Percentiles rank a stretch among this genome's conserved stretches.
Conservation (phyloP, 2,797 vertebrate species). For the Onychomys torridus region DNA sequence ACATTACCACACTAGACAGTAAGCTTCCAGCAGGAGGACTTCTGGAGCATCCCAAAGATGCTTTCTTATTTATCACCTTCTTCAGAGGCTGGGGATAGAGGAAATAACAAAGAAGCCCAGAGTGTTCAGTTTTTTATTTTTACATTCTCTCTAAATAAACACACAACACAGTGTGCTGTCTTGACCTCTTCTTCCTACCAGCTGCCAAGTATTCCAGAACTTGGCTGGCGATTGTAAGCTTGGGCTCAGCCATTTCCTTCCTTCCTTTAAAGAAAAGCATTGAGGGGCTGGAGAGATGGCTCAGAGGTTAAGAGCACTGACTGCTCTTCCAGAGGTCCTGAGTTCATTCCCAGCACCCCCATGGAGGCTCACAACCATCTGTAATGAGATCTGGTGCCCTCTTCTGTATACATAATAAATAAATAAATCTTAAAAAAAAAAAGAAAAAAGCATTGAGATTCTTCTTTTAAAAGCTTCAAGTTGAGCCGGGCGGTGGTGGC, state of each 20-base stretch:
- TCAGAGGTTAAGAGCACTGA: no score
- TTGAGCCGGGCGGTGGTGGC: no score
- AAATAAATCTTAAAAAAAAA: no score
- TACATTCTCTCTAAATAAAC: slow-evolving; percentile 31
- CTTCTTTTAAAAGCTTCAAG: background rate
- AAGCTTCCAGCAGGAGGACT: background rate
- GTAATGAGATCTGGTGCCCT: no score
- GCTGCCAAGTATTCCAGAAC: background rate
- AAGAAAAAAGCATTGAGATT: no score
- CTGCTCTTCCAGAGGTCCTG: no score
- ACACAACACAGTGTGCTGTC: background rate
- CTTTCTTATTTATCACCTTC: slow-evolving; percentile 22
- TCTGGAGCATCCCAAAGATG: background rate
- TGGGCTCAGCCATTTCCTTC: background rate
- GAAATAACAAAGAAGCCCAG: slow-evolving; percentile 53
- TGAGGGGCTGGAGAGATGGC: no score
- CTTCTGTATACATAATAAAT: no score
- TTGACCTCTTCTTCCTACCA: slow-evolving; percentile 32
- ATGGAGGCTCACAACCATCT: no score
- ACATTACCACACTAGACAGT: background rate
- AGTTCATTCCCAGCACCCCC: no score
- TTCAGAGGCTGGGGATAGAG: background rate
- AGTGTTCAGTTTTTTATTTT: slow-evolving; percentile 7
- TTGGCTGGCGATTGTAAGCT: background rate
- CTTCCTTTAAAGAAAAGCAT: slow-evolving; percentile 28